Conservation (phyloP, 2,888 invertebrate genomes). For the Pollenia labialis region DNA sequence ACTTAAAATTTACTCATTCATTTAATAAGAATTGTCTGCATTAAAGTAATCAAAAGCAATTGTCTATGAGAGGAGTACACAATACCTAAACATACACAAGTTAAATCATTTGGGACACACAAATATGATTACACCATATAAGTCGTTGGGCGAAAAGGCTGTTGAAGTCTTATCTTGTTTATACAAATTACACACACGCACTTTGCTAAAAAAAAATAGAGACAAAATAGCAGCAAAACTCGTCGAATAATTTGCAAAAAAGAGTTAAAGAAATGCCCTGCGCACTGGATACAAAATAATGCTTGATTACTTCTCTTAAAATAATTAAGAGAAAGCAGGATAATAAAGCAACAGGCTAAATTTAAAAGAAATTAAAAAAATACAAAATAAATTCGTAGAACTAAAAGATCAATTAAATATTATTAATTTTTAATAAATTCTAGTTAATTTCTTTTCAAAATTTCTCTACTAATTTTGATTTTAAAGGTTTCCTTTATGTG, state of each 20-base stretch:
- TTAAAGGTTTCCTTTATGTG: too few relatives aligned
- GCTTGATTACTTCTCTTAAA: conserved; percentile 47
- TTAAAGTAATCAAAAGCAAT: conserved; percentile 56
- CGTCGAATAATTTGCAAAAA: conserved; percentile 55
- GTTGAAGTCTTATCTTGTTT: conserved; percentile 2
- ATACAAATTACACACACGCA: conserved; percentile 15
- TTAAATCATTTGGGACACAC: not conserved
- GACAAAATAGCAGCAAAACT: conserved; percentile 40
- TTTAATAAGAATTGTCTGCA: conserved; percentile 44
- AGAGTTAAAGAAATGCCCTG: conserved; percentile 5
- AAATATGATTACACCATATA: not conserved
- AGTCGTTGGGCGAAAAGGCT: not conserved
- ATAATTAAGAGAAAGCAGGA: conserved; percentile 10
- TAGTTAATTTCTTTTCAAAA: too few relatives aligned
- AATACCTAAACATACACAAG: not conserved
- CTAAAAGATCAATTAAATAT: not conserved
- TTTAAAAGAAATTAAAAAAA: not conserved
- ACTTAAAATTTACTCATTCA: conserved; percentile 49
- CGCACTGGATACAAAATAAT: conserved; percentile 28
- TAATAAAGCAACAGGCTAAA: conserved; percentile 61
- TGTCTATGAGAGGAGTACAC: conserved; percentile 31
- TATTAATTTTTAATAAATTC: too few relatives aligned
- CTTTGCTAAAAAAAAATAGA: not conserved
- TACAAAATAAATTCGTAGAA: not conserved
- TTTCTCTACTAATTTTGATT: too few relatives aligned